These are phyloP conservation scores for Agrotis puta DNA, from an alignment of 2,888 invertebrate species.

Conservation along the genomic window DNA sequence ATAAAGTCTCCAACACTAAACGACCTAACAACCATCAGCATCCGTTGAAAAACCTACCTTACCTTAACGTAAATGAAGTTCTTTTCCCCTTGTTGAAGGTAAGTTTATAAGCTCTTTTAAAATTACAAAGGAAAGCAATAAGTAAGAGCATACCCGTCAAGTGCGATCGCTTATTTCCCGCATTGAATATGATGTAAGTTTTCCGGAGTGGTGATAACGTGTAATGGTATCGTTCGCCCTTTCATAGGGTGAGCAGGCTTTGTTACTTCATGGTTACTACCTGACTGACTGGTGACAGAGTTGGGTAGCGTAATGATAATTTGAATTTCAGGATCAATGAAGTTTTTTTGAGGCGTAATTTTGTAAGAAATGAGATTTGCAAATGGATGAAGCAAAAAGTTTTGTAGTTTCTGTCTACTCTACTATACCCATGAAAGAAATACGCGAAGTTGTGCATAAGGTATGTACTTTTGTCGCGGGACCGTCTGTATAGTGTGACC, in stretches of 20 bases:
- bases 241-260: slow-evolving; percentile 69
- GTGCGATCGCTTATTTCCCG: slow-evolving; percentile 87
- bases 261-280: slow-evolving; percentile 64
- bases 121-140: slow-evolving; percentile 74
- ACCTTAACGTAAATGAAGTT: accelerated
- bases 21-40: slow-evolving; percentile 31
- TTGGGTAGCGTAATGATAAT: slow-evolving; percentile 8
- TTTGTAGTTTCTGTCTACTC: too few species aligned
- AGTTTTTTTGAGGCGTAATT: too few species aligned
- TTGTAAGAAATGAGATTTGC: too few species aligned
- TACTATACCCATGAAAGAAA: too few species aligned
- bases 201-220: slow-evolving; percentile 85
- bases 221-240: slow-evolving; percentile 80
- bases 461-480: too few species aligned
- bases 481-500: too few species aligned
- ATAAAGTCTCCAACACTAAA: slow-evolving; percentile 66
- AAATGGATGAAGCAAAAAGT: too few species aligned
- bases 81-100: background rate
- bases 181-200: slow-evolving; percentile 87
- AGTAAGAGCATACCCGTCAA: slow-evolving; percentile 81
- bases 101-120: slow-evolving; percentile 47
- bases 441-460: too few species aligned
- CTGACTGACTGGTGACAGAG: slow-evolving; percentile 45
- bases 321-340: background rate
- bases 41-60: slow-evolving; percentile 47